These are phyloP conservation scores for Campylomormyrus numenius DNA, from an alignment of 2,113 vertebrate species.

Conservation along the genomic window DNA sequence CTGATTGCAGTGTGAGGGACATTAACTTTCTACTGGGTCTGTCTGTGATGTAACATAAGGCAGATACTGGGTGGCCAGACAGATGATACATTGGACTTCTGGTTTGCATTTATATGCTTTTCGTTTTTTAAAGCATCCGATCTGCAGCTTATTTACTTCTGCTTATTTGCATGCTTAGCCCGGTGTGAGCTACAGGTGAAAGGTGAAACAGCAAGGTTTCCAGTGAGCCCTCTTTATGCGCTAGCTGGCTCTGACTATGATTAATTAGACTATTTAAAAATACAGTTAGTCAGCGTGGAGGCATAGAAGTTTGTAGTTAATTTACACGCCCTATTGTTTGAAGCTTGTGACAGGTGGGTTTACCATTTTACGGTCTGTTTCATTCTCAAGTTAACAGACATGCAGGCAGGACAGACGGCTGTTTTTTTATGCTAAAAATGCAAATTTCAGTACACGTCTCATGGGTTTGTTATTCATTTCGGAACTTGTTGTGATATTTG, in stretches of 20 bases:
- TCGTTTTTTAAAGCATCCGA: neutral
- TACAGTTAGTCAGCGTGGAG: neutral
- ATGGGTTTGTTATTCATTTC: neutral
- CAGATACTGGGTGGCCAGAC: neutral
- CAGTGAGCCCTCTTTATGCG: neutral
- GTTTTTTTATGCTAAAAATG: neutral
- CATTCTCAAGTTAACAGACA: neutral
- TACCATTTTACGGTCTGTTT: neutral
- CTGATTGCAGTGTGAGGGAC: neutral
- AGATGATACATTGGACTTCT: neutral
- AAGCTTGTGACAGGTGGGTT: neutral
- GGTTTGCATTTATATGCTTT: neutral
- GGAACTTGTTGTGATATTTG: neutral
- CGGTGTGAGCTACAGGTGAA: neutral
- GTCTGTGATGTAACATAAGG: neutral
- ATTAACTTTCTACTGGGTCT: neutral
- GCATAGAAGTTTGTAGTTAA: neutral
- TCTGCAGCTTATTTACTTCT: neutral
- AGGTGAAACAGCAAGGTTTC: neutral
- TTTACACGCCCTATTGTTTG: neutral
- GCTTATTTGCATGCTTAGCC: neutral
- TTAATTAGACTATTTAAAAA: neutral
- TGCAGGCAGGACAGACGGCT: neutral
- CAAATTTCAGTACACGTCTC: neutral
- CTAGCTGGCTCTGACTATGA: neutral